Base-by-base conservation (phyloP, 2,888 invertebrate genomes). In the Epistrophe grossulariae region DNA sequence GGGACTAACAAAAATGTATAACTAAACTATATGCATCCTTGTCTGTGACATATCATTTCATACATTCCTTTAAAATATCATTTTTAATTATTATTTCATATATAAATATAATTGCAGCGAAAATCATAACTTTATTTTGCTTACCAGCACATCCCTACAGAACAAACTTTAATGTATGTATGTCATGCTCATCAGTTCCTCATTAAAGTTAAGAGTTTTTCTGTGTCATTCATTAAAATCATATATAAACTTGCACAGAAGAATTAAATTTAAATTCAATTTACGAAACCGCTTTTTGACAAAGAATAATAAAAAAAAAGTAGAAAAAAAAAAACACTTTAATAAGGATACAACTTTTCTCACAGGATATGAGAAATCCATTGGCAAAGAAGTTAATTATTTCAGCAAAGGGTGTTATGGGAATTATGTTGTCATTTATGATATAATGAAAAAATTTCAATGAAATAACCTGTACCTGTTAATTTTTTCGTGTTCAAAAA, bases 361-460 rank as follows among this genome's bases (percentile, higher is more conserved):
- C 28, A 62, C 62, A 62, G 62, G 62, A 62, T 62, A 43, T 62
- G 62, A 62, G 62, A 62, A 24, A 43, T 66, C 35, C 48, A 66
- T 66, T 48, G 48, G n/a, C 2, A 62, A 24, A 62, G 62, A 43
- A 24, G 62, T 62, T 62, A 62, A 62, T 62, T 62, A 62, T 62
- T 62, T 62, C 24, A 28, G 28, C 43, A 43, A n/a, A 6, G 43
- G 15, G 40, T 62, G 28, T 60, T 62, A 43, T 43, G 24, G 10
- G 43, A 24, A 62, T 43, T 28, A 43, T n/a, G 11, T 15, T 40
- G 40, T 43, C 59, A 59, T 38, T 17, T 2, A 38, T 35, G 35
- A 19, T 17, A 19, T 17, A 38, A 38, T 59, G 59, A 35, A 35
- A 57, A 35, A 17, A 38, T 31, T 55, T 55, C 15, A 55, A 1